Base-by-base conservation (phyloP, 2,888 invertebrate genomes). In the Diogma glabrata region DNA sequence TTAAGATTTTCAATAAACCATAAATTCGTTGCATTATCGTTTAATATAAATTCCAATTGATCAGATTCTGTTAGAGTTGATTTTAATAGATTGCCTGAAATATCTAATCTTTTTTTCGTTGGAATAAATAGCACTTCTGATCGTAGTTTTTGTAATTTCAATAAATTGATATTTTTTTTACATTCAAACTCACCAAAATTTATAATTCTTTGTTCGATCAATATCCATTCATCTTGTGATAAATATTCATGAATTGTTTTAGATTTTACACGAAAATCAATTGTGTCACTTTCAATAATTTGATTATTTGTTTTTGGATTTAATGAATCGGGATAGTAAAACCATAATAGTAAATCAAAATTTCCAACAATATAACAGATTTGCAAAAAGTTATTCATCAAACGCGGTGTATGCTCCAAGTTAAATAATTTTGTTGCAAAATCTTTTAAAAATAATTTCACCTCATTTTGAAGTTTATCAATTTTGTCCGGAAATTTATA, bases 301-400 rank as follows among this genome's bases (percentile, higher is more conserved):
- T 22, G 23, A 16, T 33, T 22, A 6, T 24, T 9, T 46, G 10
- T 22, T 48, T 33, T 19, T 14, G 40, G 2, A 2, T 10, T 17
- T 17, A 40, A 43, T 1, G 64, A 64, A 51, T 69, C 69, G 0
- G 66, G 63, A 52, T 63, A 60, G 52, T 69, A 70, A 53, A 64
- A 64, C 26, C 55, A 53, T 0, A 63, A 52, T 4, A 66, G 51
- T 14, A 67, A 54, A 17, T 67, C 63, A 28, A 68, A 63, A 40
- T 60, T 52, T 3, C 59, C 61, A 12, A 60, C 59, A 20, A 61
- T 59, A 22, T 63, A 62, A 4, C 60, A 59, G 28, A 65, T 61
- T 55, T 67, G 64, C 1, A 70, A 56, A 50, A 67, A 67, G 1
- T 64, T 64, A 48, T 64, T 65, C 65, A 69, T 65, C 0, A 60